Evolutionary conservation across 2,113 vertebrate species (phyloP).

Genomic region (Rhabdornis inornatus): DNA sequence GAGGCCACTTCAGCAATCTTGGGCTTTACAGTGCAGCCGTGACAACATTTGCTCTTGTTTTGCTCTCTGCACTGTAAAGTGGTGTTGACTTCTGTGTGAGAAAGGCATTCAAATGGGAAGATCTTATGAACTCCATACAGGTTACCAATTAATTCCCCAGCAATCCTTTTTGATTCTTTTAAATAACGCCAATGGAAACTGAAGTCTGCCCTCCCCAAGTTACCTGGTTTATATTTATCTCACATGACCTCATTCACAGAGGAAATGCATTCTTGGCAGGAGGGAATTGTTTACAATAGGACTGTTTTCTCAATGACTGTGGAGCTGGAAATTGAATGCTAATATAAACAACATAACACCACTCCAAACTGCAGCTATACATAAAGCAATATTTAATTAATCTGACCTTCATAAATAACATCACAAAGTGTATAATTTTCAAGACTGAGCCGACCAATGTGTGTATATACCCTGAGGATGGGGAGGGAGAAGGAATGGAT

Average conservation of each 20-base stretch:
- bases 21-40: neutral
- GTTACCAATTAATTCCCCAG: neutral
- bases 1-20: neutral
- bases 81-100: neutral
- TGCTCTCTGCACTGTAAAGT: neutral
- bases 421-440: neutral
- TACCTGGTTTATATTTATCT: neutral
- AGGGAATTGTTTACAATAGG: constrained; percentile 10
- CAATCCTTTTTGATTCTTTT: neutral
- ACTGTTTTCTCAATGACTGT: constrained; percentile 37
- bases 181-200: neutral
- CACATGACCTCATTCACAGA: neutral
- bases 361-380: neutral
- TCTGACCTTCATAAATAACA: neutral
- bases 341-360: neutral
- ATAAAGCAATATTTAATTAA: constrained; percentile 20
- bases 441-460: neutral
- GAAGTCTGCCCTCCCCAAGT: neutral
- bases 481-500: neutral
- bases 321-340: neutral
- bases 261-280: constrained; percentile 18
- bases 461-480: neutral
- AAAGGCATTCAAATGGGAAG: neutral
- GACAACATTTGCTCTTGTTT: neutral
- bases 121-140: neutral